Evolutionary conservation across 2,113 vertebrate species (phyloP), one percentile per base, ranked within the genome.

Genomic region (Scortum barcoo): DNA sequence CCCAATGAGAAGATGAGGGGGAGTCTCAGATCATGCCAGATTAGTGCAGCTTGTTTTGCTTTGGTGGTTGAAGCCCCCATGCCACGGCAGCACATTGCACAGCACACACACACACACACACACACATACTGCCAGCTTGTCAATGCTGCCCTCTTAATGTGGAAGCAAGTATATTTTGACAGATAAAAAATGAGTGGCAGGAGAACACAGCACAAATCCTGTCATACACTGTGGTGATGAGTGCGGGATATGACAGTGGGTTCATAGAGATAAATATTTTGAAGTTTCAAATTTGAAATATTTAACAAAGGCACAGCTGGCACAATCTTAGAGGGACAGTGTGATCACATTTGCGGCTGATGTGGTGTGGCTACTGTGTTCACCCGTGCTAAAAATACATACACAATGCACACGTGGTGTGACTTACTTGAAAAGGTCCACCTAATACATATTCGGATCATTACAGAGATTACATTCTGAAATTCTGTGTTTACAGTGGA

Each of bases 1-100:
- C 78, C 86, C 88, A 93, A 83, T 89, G 89, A 93, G 93, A 93
- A 88, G 88, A 94, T 93, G 93, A 88, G 78, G 61, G 76, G 53
- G 70, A 91, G 83, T 89, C 89, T 86, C 81, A 86, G 87, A 91
- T 93, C 90, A 94, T 38, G 79, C 42, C 81, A 85, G 92, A 95
- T 94, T 93, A 93, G 88, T 91, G 89, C 79, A 78, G 89, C 88
- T 92, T 91, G 91, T 90, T 93, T 88, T 92, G 78, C 89, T 90
- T 72, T 76, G 87, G 84, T 36, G n/a, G 80, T 87, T 85, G 81
- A 80, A 88, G 65, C 79, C 89, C 28, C 80, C 65, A 17, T 44
- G 66, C 61, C 9, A 19, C 54, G n/a, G n/a, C n/a, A n/a, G n/a
- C 56, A 11, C 66, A 46, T n/a, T n/a, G n/a, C 26, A n/a, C 40